Evolutionary conservation across 2,797 vertebrate genomes (phyloP), one percentile per base, ranked within the genome.

Genomic region (Tenualosa ilisha): DNA sequence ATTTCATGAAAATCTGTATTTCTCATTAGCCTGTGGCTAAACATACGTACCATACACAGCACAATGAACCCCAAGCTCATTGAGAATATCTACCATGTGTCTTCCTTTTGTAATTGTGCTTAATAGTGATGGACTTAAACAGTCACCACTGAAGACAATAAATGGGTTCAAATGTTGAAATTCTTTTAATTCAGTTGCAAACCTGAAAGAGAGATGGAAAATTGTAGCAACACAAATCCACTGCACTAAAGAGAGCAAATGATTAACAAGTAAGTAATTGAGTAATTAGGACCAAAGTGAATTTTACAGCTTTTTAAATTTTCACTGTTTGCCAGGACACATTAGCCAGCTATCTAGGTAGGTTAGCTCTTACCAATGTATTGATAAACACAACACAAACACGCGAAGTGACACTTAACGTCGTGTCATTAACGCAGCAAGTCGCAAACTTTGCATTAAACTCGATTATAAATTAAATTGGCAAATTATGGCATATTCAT

Each of bases 101-200:
- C 90, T 94, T 90, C 86, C 87, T 89, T 91, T 92, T 51, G 86
- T 92, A 86, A 86, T 81, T 81, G 81, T 87, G 86, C 81, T 91
- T 83, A 93, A 89, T 87, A 87, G 59, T 83, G 88, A 90, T 84
- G 75, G 89, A 87, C 90, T 93, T 89, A 94, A 90, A 43, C 85
- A 89, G 53, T 88, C 22, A 54, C 83, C 51, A 85, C 88, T 91
- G 86, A 94, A 93, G 87, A 88, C 86, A 87, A 86, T 85, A 87
- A 91, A 54, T 81, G 72, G 83, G 86, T 91, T 91, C 81, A 91
- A 61, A 46, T 81, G 83, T 86, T 82, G 81, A 84, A 90, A 91
- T 0, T 72, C 89, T 85, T 90, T 91, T 84, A 81, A 63, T 87
- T 85, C 86, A 87, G 82, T 91, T 85, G 81, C 46, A 90, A 93